Evolutionary conservation across 1,140 invertebrate species (phyloP).

Genomic region (Atta texana): DNA sequence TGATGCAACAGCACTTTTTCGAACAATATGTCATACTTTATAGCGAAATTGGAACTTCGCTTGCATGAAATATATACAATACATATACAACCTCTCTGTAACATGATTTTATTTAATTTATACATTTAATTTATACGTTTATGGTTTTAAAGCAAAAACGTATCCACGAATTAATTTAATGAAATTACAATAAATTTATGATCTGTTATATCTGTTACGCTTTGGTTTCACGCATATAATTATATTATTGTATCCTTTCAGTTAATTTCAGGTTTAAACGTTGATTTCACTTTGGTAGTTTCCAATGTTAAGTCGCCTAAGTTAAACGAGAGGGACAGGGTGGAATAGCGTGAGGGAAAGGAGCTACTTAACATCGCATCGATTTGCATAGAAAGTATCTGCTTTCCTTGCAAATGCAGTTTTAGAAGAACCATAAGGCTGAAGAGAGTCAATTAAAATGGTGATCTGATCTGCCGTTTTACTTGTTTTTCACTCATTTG

Average conservation of each 20-base stretch:
- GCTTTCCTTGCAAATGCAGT: conserved; percentile 51
- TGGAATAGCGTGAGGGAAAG: conserved; percentile 3
- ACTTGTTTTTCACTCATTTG: conserved; percentile 49
- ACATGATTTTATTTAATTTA: conserved; percentile 25
- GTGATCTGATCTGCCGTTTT: conserved; percentile 62
- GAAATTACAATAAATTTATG: background rate
- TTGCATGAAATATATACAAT: conserved; percentile 11
- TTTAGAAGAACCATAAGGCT: conserved; percentile 51
- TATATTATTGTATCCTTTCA: background rate
- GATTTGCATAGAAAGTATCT: conserved; percentile 74
- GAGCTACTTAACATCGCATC: conserved; percentile 68
- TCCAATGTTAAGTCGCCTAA: conserved; percentile 34
- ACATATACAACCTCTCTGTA: background rate
- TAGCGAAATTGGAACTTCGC: conserved; percentile 28
- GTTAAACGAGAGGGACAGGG: conserved; percentile 23
- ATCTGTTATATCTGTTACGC: conserved; percentile 22
- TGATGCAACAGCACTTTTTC: background rate
- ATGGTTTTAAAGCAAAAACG: conserved; percentile 16
- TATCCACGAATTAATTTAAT: conserved; percentile 29
- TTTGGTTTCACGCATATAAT: conserved; percentile 3
- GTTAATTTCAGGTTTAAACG: conserved; percentile 43
- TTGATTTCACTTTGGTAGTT: conserved; percentile 16
- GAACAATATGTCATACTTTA: conserved; percentile 32
- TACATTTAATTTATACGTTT: conserved; percentile 11
- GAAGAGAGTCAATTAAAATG: conserved; percentile 67